These are phyloP conservation scores for Tiphia femorata DNA, from an alignment of 2,888 invertebrate species.

Conservation along the genomic window DNA sequence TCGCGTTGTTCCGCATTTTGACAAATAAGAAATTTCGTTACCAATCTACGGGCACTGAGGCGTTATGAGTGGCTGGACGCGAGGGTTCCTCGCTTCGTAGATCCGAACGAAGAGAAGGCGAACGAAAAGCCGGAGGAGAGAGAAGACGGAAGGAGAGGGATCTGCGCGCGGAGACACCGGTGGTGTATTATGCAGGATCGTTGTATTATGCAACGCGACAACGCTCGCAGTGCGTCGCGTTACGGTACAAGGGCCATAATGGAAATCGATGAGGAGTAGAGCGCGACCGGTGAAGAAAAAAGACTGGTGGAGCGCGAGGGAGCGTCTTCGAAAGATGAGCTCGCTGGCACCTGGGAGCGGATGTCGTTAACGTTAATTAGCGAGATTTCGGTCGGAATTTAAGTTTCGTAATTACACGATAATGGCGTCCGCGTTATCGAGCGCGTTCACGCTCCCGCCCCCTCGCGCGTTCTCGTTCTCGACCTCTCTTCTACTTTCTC, in stretches of 20 bases:
- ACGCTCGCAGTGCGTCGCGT: not conserved
- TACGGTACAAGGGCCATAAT: not conserved
- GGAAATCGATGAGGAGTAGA: not conserved
- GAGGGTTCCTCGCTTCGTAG: too few species aligned
- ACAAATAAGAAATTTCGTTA: too few species aligned
- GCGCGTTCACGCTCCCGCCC: constrained; percentile 19
- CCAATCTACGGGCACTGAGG: too few species aligned
- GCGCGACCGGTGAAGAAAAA: not conserved
- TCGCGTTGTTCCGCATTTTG: too few species aligned
- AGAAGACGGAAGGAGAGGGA: not conserved
- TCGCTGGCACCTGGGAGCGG: constrained; percentile 38
- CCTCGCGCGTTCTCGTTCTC: constrained; percentile 10
- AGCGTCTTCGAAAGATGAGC: constrained; percentile 16
- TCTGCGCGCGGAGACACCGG: not conserved
- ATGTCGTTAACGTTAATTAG: constrained; percentile 56
- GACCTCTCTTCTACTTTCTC: not conserved
- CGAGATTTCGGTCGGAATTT: constrained; percentile 54
- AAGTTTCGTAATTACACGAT: constrained; percentile 61
- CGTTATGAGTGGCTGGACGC: too few species aligned
- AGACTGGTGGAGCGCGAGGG: not conserved
- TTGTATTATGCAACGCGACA: not conserved
- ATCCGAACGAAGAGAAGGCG: too few species aligned
- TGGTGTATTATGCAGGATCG: too few species aligned
- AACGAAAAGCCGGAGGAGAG: not conserved
- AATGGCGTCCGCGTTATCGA: constrained; percentile 50